Conservation (phyloP, 1,140 invertebrate species). For the Drosophila serrata region DNA sequence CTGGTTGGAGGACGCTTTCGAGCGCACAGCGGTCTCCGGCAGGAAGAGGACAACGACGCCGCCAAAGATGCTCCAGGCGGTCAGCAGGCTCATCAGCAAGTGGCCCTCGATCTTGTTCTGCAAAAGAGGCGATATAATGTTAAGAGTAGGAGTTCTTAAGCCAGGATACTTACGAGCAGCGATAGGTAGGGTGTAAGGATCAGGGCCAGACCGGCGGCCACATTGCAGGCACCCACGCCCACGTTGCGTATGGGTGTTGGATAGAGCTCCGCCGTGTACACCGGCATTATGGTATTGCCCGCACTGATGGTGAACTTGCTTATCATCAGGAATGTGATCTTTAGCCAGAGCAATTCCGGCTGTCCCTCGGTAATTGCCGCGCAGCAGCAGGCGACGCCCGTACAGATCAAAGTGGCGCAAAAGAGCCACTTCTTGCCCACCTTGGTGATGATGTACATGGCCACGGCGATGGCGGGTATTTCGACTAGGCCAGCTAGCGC, state of each 20-base stretch:
- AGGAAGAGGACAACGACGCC: conserved; percentile 85
- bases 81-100: conserved; percentile 85
- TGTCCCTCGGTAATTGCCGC: conserved; percentile 86
- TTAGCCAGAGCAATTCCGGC: conserved; percentile 86
- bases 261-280: conserved; percentile 91
- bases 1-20: conserved; percentile 42
- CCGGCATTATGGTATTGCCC: conserved; percentile 90
- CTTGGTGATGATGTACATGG: conserved; percentile 90
- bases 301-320: conserved; percentile 90
- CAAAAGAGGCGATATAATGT: neutral
- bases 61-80: conserved; percentile 85
- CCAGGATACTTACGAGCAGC: conserved; percentile 87
- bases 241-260: conserved; percentile 91
- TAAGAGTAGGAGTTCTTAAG: neutral
- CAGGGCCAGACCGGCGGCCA: conserved; percentile 89
- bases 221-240: conserved; percentile 90
- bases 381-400: conserved; percentile 88
- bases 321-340: conserved; percentile 88
- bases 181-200: conserved; percentile 91
- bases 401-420: conserved; percentile 88
- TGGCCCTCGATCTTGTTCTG: conserved; percentile 85
- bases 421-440: conserved; percentile 89
- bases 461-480: conserved; percentile 90
- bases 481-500: conserved; percentile 89
- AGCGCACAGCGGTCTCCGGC: conserved; percentile 76